Evolutionary conservation across 2,888 invertebrate species (phyloP).

Genomic region (Drosophila mimica): DNA sequence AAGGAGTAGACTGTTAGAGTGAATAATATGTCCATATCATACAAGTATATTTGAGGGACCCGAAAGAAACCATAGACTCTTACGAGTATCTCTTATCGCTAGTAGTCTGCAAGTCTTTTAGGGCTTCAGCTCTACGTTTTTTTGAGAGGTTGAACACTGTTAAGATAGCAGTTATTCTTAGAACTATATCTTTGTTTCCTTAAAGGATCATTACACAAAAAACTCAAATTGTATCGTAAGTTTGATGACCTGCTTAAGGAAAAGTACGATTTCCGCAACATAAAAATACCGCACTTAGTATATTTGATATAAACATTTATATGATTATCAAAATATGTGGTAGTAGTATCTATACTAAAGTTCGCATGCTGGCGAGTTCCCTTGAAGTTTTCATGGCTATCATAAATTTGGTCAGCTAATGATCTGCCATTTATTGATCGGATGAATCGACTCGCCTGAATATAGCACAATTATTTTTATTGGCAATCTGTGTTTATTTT

Average conservation of each 20-base stretch:
- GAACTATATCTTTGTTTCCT: background rate
- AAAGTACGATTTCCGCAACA: background rate
- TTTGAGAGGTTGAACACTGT: background rate
- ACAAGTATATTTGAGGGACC: background rate
- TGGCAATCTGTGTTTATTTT: slow-evolving; percentile 42
- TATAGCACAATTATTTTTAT: slow-evolving; percentile 57
- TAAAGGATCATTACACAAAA: no score
- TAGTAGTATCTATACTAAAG: background rate
- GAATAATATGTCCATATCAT: background rate
- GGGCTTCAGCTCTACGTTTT: background rate
- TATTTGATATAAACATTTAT: background rate
- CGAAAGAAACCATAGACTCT: background rate
- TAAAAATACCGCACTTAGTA: background rate
- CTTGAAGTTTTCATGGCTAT: slow-evolving; percentile 9
- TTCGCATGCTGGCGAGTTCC: background rate
- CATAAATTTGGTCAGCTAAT: slow-evolving; percentile 42
- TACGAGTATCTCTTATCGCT: rapidly evolving
- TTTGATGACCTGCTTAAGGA: background rate
- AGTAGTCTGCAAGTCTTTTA: no score
- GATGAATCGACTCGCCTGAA: slow-evolving; percentile 7
- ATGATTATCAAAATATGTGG: background rate
- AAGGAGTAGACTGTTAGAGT: background rate
- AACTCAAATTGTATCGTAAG: background rate
- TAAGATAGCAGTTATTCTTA: background rate
- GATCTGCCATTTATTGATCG: slow-evolving; percentile 35